Evolutionary conservation across 2,797 vertebrate genomes (phyloP).

Genomic region (Poecilia picta): DNA sequence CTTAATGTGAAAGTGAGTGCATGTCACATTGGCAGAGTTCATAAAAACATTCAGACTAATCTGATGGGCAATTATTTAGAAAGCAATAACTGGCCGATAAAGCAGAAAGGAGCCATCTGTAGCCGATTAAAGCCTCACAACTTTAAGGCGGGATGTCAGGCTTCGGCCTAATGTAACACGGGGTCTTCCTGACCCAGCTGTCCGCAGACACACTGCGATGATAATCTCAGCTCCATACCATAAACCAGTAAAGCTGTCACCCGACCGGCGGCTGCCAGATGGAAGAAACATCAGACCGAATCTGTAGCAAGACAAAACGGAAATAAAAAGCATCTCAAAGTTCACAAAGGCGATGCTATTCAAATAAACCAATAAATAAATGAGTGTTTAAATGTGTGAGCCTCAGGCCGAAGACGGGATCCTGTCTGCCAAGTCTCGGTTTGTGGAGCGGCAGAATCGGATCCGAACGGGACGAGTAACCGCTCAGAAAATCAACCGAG

Average conservation of each 20-base stretch:
- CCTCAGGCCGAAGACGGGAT: constrained; percentile 67
- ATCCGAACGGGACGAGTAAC: not conserved
- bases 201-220: constrained; percentile 59
- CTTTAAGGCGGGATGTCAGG: constrained; percentile 75
- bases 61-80: constrained; percentile 77
- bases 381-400: constrained; percentile 67
- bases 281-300: constrained; percentile 57
- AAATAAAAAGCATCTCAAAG: constrained; percentile 69
- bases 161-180: constrained; percentile 69
- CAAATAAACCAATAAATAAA: constrained; percentile 78
- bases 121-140: constrained; percentile 71
- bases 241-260: constrained; percentile 52
- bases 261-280: constrained; percentile 45
- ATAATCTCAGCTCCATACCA: constrained; percentile 57
- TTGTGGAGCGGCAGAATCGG: constrained; percentile 46
- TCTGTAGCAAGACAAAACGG: constrained; percentile 52
- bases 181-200: constrained; percentile 55
- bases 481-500: not conserved
- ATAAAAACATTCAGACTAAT: constrained; percentile 66
- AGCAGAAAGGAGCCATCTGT: constrained; percentile 77
- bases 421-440: constrained; percentile 64
- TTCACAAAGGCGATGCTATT: constrained; percentile 71
- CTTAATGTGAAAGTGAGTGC: constrained; percentile 63
- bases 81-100: constrained; percentile 77
- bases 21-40: constrained; percentile 73